A percentile compares a stretch with the other conserved stretches of the same genome.
Conservation (phyloP, 2,797 vertebrate genomes). For the Silurus aristotelis region DNA sequence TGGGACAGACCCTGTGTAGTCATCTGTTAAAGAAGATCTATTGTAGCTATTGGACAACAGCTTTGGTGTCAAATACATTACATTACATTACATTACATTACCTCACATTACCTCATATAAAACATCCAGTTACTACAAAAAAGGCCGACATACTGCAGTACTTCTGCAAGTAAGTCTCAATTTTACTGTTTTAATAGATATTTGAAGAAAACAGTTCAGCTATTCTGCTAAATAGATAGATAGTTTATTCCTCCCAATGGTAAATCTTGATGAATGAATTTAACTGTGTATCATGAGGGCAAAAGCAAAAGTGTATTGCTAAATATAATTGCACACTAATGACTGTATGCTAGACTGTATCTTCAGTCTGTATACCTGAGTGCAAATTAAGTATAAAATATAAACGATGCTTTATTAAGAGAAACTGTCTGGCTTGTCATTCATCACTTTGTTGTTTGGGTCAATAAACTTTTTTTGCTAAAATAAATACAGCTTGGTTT, state of each 20-base stretch:
- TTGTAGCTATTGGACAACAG: too few species aligned
- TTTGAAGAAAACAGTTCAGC: neutral
- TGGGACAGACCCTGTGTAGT: neutral
- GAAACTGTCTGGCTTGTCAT: neutral
- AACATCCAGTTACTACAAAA: neutral
- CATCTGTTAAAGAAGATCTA: neutral
- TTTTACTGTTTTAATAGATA: neutral
- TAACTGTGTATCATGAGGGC: neutral
- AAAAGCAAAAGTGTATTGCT: neutral
- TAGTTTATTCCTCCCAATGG: too few species aligned
- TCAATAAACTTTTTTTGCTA: neutral
- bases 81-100: neutral
- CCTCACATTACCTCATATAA: too few species aligned
- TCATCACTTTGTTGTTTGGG: too few species aligned
- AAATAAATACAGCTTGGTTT: neutral
- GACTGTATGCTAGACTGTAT: neutral
- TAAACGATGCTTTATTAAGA: neutral
- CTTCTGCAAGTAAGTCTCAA: too few species aligned
- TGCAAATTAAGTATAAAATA: neutral
- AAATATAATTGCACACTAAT: neutral
- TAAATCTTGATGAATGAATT: neutral
- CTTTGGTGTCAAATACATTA: neutral
- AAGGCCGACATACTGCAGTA: neutral
- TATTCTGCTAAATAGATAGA: neutral
- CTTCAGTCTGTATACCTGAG: too few species aligned